Percentiles rank a stretch among this genome's conserved stretches.
phyloP scores from a whole-genome alignment of 2,888 invertebrate genomes.

The Ecliptopera silaceata region DNA sequence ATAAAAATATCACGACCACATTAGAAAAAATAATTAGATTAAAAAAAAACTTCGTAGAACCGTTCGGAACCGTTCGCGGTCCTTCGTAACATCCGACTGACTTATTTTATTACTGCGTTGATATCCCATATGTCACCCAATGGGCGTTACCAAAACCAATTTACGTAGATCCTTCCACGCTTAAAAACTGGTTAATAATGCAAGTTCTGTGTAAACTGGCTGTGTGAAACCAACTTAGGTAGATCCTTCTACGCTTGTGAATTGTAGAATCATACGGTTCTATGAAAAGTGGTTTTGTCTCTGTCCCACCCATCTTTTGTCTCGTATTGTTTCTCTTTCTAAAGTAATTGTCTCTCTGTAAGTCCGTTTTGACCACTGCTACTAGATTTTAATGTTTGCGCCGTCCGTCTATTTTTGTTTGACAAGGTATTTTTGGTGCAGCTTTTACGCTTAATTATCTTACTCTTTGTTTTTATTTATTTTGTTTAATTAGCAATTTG shows the following conservation, averaged over 20 bases:
- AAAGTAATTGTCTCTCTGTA: conserved; percentile 33
- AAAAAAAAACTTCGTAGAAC: conserved; percentile 9
- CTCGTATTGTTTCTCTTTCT: conserved; percentile 35
- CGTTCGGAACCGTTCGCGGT: conserved; percentile 32
- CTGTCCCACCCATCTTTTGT: conserved; percentile 26
- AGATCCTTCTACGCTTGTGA: conserved; percentile 27
- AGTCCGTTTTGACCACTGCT: conserved; percentile 32
- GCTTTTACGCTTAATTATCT: conserved; percentile 33
- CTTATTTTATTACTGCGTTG: conserved; percentile 76
- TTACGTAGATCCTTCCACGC: conserved; percentile 28
- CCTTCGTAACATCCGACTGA: conserved; percentile 60
- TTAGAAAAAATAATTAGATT: not conserved
- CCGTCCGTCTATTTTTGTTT: conserved; percentile 39
- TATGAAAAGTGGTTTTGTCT: conserved; percentile 33
- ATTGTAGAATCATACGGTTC: conserved; percentile 31
- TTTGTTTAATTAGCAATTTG: too few species aligned
- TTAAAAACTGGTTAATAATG: not conserved
- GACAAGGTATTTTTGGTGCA: conserved; percentile 37
- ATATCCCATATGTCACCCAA: conserved; percentile 67
- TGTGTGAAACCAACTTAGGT: conserved; percentile 41
- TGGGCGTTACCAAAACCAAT: conserved; percentile 64
- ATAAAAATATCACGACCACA: conserved; percentile 4
- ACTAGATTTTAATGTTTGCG: conserved; percentile 45
- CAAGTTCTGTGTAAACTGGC: too few species aligned
- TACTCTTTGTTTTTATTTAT: conserved; percentile 22